Percentiles rank a stretch among this genome's conserved stretches.
Conservation (phyloP, 2,797 vertebrate genomes). For the Eulemur albifrons region DNA sequence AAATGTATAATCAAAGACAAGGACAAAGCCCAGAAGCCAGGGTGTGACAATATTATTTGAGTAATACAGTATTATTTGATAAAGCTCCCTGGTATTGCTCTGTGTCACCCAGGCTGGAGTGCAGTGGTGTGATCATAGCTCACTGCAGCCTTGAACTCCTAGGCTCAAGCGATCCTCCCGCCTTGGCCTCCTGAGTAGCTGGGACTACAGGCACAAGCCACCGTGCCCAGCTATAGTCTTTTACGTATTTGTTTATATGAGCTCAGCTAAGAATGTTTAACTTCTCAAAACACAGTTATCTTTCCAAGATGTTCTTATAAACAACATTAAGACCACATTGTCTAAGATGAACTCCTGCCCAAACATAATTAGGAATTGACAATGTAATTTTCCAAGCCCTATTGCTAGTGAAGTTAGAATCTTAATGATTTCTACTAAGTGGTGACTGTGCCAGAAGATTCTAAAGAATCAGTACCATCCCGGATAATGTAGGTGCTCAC, state of each 20-base stretch:
- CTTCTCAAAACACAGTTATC: constrained; percentile 45
- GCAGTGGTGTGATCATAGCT: background rate
- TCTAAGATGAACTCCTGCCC: constrained; percentile 41
- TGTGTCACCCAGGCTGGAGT: background rate
- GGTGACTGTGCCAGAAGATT: background rate
- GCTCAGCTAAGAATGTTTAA: constrained; percentile 25
- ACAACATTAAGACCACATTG: constrained; percentile 45
- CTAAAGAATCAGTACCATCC: background rate
- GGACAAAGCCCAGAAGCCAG: background rate
- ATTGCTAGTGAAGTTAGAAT: background rate
- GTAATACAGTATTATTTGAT: background rate
- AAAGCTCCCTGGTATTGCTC: background rate
- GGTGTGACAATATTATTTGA: background rate
- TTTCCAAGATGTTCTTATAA: constrained; percentile 38
- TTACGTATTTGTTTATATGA: constrained; percentile 36
- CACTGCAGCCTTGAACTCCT: background rate
- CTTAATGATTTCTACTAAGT: constrained; percentile 1
- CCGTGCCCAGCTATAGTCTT: background rate
- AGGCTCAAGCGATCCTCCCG: background rate
- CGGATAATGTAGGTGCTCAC: background rate
- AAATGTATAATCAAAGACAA: constrained; percentile 31
- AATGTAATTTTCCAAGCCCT: background rate
- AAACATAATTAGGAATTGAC: constrained; percentile 17
- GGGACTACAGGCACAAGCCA: background rate
- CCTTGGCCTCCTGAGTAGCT: background rate